Base-by-base conservation (phyloP, 2,888 invertebrate genomes). In the Acronicta aceris region DNA sequence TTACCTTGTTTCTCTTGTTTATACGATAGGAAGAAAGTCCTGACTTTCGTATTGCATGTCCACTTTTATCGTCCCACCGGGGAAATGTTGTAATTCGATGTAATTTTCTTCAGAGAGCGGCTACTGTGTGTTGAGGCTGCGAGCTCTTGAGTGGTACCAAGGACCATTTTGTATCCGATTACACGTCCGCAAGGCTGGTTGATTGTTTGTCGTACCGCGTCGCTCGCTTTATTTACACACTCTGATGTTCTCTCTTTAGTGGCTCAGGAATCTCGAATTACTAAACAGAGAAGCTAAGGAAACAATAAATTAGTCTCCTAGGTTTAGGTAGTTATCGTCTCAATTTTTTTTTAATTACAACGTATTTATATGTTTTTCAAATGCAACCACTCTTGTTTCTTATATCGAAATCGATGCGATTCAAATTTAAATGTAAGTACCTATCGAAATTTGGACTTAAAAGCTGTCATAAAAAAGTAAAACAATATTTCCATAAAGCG, bases 151-250 rank as follows among this genome's bases (percentile, higher is more conserved):
- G 78, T 75, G 82, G 82, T 81, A 80, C 81, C 81, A 79, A 83
- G 81, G 82, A 85, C 81, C 84, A 84, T 89, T 90, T 88, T 85
- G 89, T 89, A 90, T 91, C 90, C 86, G 88, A 91, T 91, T 92
- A 90, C 91, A 86, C 78, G 84, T 87, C 83, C 79, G 72, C 82
- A 84, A 83, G 83, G 74, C 82, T 83, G 81, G 84, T 83, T 85
- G 88, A 86, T 89, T 91, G 89, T 92, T 92, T 91, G 89, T 85
- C 79, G 85, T 82, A 72, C 82, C 79, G 75, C 79, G 68, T 70
- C 79, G 78, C 73, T 79, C 78, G 71, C 76, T 86, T 83, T 91
- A 89, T 90, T 89, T 91, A 85, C 89, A 85, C 83, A 81, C 83
- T 85, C 69, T 78, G 68, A 84, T 88, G 84, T 89, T 87, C 84